Evolutionary conservation across 2,113 vertebrate genomes (phyloP), one percentile per base, ranked within the genome.

Genomic region (Toxostoma redivivum): DNA sequence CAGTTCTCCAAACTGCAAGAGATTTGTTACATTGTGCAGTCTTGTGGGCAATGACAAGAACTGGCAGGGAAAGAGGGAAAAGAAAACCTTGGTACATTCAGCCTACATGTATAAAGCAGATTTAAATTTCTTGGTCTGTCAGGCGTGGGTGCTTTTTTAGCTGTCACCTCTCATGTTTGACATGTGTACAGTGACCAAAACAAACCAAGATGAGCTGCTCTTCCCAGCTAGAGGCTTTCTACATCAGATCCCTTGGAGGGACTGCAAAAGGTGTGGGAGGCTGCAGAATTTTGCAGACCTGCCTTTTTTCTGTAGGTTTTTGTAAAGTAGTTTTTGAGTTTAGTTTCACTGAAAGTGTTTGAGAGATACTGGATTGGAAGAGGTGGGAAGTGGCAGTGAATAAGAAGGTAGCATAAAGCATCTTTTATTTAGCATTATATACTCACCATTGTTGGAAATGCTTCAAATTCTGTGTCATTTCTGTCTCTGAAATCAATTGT

Each of bases 381-480:
- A 61, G n/a, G 48, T 61, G 69, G 33, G 18, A 73, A 27, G 60
- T 21, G 42, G 20, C 78, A 80, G 33, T 11, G 31, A 61, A 57
- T 33, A 78, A 66, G 25, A 67, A 70, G 10, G 11, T n/a, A 67
- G 30, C 23, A 33, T 21, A 51, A 83, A 90, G 28, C 22, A 84
- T 20, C 17, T 15, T 50, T 54, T 30, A 6, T 37, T 70, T 48
- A 61, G 42, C 67, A 33, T 27, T 28, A 79, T 33, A 60, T 48
- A 97, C 98, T 97, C 81, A 98, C 98, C 72, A 42, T 27, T 13
- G 91, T 71, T 25, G 95, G 73, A 12, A 33, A 19, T 69, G 81
- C 92, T 40, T 94, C 58, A 40, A 62, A 44, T 12, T 79, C 77
- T 18, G 48, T 50, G 18, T 88, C 27, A 45, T 95, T 93, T 33